Base-by-base conservation (phyloP, 2,888 invertebrate genomes). In the Drosophila demipolita region DNA sequence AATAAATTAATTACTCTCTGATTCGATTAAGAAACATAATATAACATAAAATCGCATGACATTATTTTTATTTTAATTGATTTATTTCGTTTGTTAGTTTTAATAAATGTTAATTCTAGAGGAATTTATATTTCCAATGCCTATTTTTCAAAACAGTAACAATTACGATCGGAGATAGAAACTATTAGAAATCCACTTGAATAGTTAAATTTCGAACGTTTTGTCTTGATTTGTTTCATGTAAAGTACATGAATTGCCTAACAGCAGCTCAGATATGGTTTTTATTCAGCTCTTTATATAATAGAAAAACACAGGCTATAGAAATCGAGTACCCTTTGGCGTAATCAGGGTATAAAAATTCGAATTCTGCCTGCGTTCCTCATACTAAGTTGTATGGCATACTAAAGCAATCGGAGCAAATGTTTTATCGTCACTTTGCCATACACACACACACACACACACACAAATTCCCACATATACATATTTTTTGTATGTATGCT, bases 321-420 rank as follows among this genome's bases (percentile, higher is more conserved):
- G 59, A 66, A 66, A 29, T 50, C 60, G 68, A 62, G 42, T 59
- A 78, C 70, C 78, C 78, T 78, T 78, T 48, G 5, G 36, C 52
- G 60, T 8, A 57, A 33, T 54, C 65, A 69, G 74, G 58, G 78
- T 73, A 66, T 66, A 73, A 65, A 68, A 76, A 73, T 73, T 69
- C 66, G 73, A 77, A 67, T 64, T 66, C 68, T 55, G 68, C 67
- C 64, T 55, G 60, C 57, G 50, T 63, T 53, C 54, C 58, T 40
- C 45, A 35, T 52, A 42, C 65, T 35, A 38, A 29, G 55, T 29
- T 57, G 69, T 70, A 78, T 83, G 87, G 87, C 85, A 82, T 84
- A 87, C 84, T 85, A 82, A 85, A 78, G 85, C 82, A 85, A 85
- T 85, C 82, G 85, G 70, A 80, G 87, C 84, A 87, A 85, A 87